phyloP scores from a whole-genome alignment of 2,797 vertebrate species.

The Cirrhinus molitorella region DNA sequence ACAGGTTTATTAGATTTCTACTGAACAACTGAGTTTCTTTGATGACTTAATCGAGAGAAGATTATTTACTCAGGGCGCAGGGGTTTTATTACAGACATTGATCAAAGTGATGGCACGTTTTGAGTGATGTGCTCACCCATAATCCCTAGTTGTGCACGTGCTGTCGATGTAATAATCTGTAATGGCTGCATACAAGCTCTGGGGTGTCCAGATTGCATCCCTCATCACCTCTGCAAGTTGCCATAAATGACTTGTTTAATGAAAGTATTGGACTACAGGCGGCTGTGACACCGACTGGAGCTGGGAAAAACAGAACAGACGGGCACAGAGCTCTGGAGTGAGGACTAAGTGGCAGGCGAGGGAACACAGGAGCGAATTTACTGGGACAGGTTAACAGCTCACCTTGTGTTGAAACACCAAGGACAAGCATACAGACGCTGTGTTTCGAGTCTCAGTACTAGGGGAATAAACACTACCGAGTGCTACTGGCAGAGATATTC shows the following conservation, averaged over 20 bases:
- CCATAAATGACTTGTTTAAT: constrained; percentile 37
- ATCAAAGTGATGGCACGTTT: constrained; percentile 47
- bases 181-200: constrained; percentile 22
- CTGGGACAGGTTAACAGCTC: constrained; percentile 44
- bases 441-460: neutral
- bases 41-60: constrained; percentile 40
- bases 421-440: constrained; percentile 1
- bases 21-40: constrained; percentile 45
- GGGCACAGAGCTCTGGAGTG: constrained; percentile 26
- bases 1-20: constrained; percentile 47
- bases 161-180: constrained; percentile 53
- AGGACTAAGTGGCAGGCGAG: constrained; percentile 31
- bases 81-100: constrained; percentile 61
- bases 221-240: constrained; percentile 21
- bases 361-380: constrained; percentile 47
- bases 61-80: constrained; percentile 46
- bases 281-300: neutral
- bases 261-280: constrained; percentile 28
- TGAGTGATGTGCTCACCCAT: constrained; percentile 9
- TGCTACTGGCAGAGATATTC: constrained; percentile 6
- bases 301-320: neutral
- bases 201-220: constrained; percentile 30
- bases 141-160: constrained; percentile 41
- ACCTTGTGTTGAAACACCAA: constrained; percentile 52
- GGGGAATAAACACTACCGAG: neutral